Evolutionary conservation across 2,113 vertebrate species (phyloP), one percentile per base, ranked within the genome.

Genomic region (Phainopepla nitens): DNA sequence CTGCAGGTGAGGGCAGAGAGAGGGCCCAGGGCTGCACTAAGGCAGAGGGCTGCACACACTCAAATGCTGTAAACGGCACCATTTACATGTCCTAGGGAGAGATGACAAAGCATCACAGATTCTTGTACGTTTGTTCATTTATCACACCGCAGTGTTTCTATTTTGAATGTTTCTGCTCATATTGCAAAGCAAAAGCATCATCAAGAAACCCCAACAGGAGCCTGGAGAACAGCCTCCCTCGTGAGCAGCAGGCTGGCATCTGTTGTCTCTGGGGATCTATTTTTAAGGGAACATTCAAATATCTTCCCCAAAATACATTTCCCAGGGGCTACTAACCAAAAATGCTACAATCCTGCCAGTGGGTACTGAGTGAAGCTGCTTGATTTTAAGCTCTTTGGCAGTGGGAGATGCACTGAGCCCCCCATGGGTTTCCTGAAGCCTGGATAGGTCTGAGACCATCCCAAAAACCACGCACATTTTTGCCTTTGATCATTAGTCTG

Each of bases 151-250:
- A 75, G 29, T 84, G 88, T 93, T 93, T 92, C 94, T 97, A 93
- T 96, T 93, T 96, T 90, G 73, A 95, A 84, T 82, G 68, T 41
- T 95, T 95, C 84, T 94, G 93, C 78, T 93, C 84, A 42, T 60
- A 66, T 73, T 92, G 89, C 64, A 89, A 87, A 87, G 89, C 88
- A 89, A 84, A 93, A 90, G 72, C 82, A 90, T 86, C 88, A 82
- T 81, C 88, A 81, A 87, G 86, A 90, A 95, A 64, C 85, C 62
- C 70, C 88, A 71, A 42, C 6, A 64, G 80, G 56, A 94, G 90
- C 49, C 57, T 75, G 83, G 56, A 94, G 86, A 86, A 49, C 39
- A 82, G 93, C 68, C 83, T 71, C 82, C 76, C 82, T 56, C 80
- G 41, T 18, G 80, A 94, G 80, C 72, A 81, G 69, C 90, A 93